phyloP scores from a whole-genome alignment of 2,113 vertebrate genomes.

The Bubo bubo region DNA sequence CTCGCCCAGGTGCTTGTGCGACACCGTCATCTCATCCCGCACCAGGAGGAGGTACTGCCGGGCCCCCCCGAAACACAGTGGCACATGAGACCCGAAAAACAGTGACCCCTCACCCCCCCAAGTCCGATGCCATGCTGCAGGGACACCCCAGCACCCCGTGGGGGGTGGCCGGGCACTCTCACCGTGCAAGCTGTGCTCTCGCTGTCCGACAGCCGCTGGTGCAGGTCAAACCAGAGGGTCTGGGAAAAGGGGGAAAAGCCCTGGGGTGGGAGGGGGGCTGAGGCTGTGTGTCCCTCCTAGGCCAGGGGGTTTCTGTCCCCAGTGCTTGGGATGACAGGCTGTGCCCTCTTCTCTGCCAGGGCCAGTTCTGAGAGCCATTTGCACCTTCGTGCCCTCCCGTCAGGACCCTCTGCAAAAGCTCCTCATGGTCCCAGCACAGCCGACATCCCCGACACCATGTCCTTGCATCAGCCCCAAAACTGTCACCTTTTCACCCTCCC shows the following conservation, averaged over 20 bases:
- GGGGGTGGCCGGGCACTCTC: conserved; percentile 26
- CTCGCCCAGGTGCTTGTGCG: conserved; percentile 89
- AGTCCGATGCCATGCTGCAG: fast-evolving
- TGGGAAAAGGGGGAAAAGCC: conserved; percentile 60
- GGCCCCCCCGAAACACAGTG: background rate
- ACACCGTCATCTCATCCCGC: conserved; percentile 91
- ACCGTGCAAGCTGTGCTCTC: conserved; percentile 87
- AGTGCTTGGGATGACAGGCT: background rate
- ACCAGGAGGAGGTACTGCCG: conserved; percentile 89
- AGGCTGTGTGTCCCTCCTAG: background rate
- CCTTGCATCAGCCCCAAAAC: background rate
- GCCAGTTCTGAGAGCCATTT: fast-evolving
- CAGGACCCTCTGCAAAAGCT: background rate
- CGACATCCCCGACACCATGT: fast-evolving
- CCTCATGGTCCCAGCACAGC: background rate
- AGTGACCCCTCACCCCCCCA: fast-evolving
- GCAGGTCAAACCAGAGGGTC: conserved; percentile 96
- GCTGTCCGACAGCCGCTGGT: conserved; percentile 91
- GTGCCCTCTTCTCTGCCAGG: background rate
- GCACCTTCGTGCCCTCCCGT: fast-evolving
- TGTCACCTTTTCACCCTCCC: background rate
- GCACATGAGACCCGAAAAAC: background rate
- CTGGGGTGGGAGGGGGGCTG: background rate
- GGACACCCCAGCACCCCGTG: background rate
- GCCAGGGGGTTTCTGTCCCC: background rate